Base-by-base conservation (phyloP, 37 sponge, comb jelly and placozoan genomes). In the Bolinopsis microptera region DNA sequence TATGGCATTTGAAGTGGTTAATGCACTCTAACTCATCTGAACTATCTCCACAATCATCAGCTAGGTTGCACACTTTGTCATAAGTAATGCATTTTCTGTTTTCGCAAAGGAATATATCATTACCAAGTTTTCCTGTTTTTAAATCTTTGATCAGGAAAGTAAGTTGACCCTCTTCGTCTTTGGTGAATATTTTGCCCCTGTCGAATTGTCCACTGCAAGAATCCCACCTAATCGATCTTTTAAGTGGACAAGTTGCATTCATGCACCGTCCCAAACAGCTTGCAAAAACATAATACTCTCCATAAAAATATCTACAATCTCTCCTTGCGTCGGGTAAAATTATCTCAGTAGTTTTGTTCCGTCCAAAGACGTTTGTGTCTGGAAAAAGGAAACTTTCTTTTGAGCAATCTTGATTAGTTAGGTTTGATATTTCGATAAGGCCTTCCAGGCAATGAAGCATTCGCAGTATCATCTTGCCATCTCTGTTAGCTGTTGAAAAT, bases 51-150 rank as follows among this genome's bases (percentile, higher is more conserved):
- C 75, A 72, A 28, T 72, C 75, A n/a, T 72, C 18, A 3, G 5
- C 83, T 36, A 82, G 23, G 23, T 82, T 35, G 38, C 83, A 82
- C 38, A 82, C 83, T 23, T 82, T 31, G 23, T 32, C 83, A 35
- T 30, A 82, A 23, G 22, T 13, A 2, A 82, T 9, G 23, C 83
- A 82, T 82, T 82, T 82, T 35, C 9, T 31, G 23, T 82, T 82
- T 24, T 35, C 83, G 31, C 83, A 82, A 5, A 35, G 37, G 38
- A 82, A 82, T 5, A 82, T 3, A 35, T 82, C 24, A 23, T 32
- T 82, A 36, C 30, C 24, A 2, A 32, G 22, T 9, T 82, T 32
- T n/a, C n/a, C n/a, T n/a, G n/a, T n/a, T n/a, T n/a, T n/a, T 38
- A 35, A 23, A 8, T 82, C 38, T 9, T 82, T 32, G 38, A 82